Conservation (phyloP, 2,888 invertebrate genomes). For the Shargacucullia verbasci region DNA sequence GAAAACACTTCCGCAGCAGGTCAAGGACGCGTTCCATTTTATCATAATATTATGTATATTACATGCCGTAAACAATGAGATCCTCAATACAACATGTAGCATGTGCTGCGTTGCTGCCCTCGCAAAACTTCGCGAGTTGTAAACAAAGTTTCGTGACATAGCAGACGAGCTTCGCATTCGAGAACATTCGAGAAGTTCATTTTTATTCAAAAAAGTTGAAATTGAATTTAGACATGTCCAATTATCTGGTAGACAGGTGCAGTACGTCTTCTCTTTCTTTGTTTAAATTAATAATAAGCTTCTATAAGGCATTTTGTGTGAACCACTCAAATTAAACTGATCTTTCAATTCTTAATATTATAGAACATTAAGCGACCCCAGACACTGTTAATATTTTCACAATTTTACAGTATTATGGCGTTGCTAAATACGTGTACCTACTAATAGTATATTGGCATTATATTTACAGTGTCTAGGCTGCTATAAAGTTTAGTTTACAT, state of each 20-base stretch:
- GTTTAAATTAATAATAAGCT: too few relatives aligned
- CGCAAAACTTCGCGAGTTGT: conserved; percentile 10
- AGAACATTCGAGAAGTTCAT: neutral
- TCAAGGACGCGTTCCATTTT: conserved; percentile 64
- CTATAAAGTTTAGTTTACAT: too few relatives aligned
- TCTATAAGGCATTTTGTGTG: too few relatives aligned
- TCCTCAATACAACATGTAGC: neutral
- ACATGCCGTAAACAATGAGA: conserved; percentile 25
- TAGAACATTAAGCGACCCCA: too few relatives aligned
- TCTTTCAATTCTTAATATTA: too few relatives aligned
- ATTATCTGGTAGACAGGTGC: neutral
- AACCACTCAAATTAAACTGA: too few relatives aligned
- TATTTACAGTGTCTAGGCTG: too few relatives aligned
- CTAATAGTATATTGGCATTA: too few relatives aligned
- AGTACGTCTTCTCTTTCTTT: neutral
- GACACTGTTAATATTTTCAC: too few relatives aligned
- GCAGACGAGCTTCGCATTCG: neutral
- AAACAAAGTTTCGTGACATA: conserved; percentile 3
- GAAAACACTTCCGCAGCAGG: conserved; percentile 59
- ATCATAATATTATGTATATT: conserved; percentile 41
- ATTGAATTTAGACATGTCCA: conserved; percentile 4
- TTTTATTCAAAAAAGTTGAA: conserved; percentile 6
- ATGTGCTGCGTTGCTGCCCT: conserved; percentile 10
- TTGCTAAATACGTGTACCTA: too few relatives aligned
- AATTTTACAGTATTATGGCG: too few relatives aligned